phyloP scores from a whole-genome alignment of 2,888 invertebrate species.

The Dolichopus griseipennis region DNA sequence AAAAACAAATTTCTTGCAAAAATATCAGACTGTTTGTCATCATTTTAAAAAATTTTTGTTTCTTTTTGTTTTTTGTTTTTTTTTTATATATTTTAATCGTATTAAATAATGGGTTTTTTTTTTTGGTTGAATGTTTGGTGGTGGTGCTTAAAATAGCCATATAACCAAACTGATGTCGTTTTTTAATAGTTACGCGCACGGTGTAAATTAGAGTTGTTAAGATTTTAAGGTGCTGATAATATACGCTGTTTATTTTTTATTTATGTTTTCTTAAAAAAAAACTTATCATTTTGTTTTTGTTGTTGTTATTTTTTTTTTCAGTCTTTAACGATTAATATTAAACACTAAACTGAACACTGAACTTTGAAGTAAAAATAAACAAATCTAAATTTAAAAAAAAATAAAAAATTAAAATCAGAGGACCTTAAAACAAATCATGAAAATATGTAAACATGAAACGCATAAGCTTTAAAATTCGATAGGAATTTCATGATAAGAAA shows the following conservation, averaged over 20 bases:
- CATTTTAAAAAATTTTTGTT: background rate
- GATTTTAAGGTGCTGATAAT: slow-evolving; percentile 6
- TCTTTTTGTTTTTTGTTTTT: background rate
- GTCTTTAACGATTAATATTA: too few relatives aligned
- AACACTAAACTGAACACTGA: too few relatives aligned
- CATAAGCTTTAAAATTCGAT: background rate
- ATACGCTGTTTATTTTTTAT: background rate
- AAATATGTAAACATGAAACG: background rate
- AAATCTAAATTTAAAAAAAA: background rate
- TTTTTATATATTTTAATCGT: background rate
- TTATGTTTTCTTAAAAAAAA: background rate
- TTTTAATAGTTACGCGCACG: background rate
- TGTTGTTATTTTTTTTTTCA: background rate
- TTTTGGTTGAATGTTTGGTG: background rate
- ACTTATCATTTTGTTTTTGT: background rate
- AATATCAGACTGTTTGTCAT: background rate
- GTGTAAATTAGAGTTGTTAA: slow-evolving; percentile 6
- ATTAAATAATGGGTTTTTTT: background rate
- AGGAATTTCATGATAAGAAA: slow-evolving; percentile 1
- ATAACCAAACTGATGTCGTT: background rate
- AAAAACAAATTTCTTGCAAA: too few relatives aligned
- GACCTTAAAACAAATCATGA: background rate
- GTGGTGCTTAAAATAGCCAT: background rate
- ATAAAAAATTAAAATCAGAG: too few relatives aligned
- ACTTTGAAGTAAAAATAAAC: too few relatives aligned